Conservation (phyloP, 2,888 invertebrate genomes). For the Ypsolopha sequella region DNA sequence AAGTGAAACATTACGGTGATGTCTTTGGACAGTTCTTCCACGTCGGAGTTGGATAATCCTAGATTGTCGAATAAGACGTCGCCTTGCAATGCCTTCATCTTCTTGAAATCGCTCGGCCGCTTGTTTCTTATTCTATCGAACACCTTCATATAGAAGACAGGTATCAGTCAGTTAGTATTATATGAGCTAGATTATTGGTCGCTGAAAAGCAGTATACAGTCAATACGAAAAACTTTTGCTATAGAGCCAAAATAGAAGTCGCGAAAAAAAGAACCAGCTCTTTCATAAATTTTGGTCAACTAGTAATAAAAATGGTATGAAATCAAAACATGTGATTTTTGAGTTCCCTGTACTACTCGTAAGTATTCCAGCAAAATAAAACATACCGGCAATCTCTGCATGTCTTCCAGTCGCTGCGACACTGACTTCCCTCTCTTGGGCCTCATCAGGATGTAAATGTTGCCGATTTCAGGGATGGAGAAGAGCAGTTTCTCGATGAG, state of each 20-base stretch:
- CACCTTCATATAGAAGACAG: slow-evolving; percentile 56
- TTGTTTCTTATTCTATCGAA: slow-evolving; percentile 76
- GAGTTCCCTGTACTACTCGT: not conserved
- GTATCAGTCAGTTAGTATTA: too few relatives aligned
- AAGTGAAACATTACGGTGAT: slow-evolving; percentile 90
- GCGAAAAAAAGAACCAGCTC: too few relatives aligned
- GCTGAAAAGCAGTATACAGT: too few relatives aligned
- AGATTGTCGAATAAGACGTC: slow-evolving; percentile 76
- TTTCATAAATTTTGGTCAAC: too few relatives aligned
- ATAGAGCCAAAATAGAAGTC: too few relatives aligned
- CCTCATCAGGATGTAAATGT: slow-evolving; percentile 72
- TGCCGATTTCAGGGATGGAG: slow-evolving; percentile 69
- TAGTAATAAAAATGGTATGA: too few relatives aligned
- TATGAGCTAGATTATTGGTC: too few relatives aligned
- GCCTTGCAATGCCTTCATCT: slow-evolving; percentile 81
- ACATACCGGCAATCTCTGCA: slow-evolving; percentile 72
- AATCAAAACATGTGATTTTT: too few relatives aligned
- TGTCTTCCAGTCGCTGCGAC: slow-evolving; percentile 70
- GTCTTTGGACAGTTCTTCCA: slow-evolving; percentile 72
- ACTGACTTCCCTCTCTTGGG: slow-evolving; percentile 74
- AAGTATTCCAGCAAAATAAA: slow-evolving; percentile 1
- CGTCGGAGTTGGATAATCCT: slow-evolving; percentile 73
- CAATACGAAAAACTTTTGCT: too few relatives aligned
- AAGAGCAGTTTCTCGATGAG: slow-evolving; percentile 75
- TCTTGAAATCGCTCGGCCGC: slow-evolving; percentile 75